Evolutionary conservation across 2,888 invertebrate species (phyloP).

Genomic region (Leucoma salicis): DNA sequence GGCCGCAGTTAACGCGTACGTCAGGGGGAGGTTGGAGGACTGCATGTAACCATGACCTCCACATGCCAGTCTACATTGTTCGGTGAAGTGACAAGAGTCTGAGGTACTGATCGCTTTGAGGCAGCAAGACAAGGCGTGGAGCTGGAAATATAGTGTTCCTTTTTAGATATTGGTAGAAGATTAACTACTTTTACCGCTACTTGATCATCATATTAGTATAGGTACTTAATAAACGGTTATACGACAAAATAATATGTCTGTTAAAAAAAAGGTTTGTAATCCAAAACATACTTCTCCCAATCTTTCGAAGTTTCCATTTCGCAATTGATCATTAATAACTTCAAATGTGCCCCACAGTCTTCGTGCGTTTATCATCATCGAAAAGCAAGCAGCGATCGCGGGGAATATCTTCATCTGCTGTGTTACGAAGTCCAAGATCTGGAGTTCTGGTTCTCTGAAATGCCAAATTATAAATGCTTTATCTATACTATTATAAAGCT

Average conservation of each 20-base stretch:
- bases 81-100: constrained; percentile 87
- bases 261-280: too few relatives aligned
- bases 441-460: constrained; percentile 85
- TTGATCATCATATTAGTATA: too few relatives aligned
- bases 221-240: too few relatives aligned
- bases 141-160: constrained; percentile 66
- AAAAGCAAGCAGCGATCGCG: constrained; percentile 89
- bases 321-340: constrained; percentile 51
- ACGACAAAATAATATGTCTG: too few relatives aligned
- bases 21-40: constrained; percentile 91
- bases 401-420: constrained; percentile 97
- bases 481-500: too few relatives aligned
- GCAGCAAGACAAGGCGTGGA: constrained; percentile 95
- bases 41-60: constrained; percentile 98
- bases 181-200: too few relatives aligned
- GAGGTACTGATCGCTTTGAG: constrained; percentile 93
- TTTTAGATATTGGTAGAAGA: too few relatives aligned
- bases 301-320: constrained; percentile 53
- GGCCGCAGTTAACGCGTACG: constrained; percentile 91
- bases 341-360: constrained; percentile 61
- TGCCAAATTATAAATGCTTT: too few relatives aligned
- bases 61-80: constrained; percentile 92
- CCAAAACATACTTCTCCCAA: constrained; percentile 56
- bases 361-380: constrained; percentile 82
- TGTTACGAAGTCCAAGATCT: constrained; percentile 95